Conservation (phyloP, 2,797 vertebrate genomes). For the Myotis myotis region DNA sequence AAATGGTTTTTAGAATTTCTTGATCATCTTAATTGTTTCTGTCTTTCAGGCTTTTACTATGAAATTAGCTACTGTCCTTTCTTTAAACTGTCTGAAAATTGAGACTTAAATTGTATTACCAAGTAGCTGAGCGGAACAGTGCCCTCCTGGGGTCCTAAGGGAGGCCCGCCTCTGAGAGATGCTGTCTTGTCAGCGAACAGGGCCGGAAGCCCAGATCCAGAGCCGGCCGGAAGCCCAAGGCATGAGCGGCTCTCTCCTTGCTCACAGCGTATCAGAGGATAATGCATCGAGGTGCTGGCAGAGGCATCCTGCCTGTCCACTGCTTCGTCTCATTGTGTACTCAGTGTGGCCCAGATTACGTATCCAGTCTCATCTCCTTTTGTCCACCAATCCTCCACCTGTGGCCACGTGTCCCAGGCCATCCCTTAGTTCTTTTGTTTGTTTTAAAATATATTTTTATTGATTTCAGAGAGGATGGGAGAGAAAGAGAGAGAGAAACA, state of each 20-base stretch:
- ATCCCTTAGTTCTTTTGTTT: neutral
- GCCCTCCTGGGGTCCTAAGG: neutral
- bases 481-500: too few relatives aligned
- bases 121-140: constrained; percentile 39
- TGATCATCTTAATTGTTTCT: constrained; percentile 52
- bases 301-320: neutral
- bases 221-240: neutral
- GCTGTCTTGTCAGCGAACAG: neutral
- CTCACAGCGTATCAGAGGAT: neutral
- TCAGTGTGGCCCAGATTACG: neutral
- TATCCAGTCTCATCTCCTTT: neutral
- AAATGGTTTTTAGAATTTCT: constrained; percentile 2
- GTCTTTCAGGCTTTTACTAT: constrained; percentile 14
- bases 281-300: neutral
- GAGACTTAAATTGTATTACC: constrained; percentile 32
- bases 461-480: too few relatives aligned
- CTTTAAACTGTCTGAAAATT: constrained; percentile 37
- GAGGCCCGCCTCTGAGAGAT: neutral
- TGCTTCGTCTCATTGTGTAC: neutral
- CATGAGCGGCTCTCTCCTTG: neutral
- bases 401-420: neutral
- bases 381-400: neutral
- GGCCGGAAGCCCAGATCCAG: neutral
- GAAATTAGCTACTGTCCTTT: constrained; percentile 23
- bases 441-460: too few relatives aligned